Evolutionary conservation across 2,797 vertebrate species (phyloP).

Genomic region (Vultur gryphus): DNA sequence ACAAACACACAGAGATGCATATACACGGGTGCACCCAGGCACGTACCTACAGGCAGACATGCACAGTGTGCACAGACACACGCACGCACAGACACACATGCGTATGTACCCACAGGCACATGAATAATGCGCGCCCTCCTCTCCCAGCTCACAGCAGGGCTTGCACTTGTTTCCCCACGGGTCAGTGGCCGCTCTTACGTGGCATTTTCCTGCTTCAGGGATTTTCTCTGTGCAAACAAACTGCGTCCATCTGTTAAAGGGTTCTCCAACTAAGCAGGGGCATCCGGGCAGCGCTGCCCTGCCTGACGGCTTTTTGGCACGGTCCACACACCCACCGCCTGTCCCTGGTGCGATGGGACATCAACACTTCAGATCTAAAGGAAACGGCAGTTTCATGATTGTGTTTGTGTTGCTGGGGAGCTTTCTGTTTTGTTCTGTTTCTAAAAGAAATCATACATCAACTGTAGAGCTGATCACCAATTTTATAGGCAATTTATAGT

Average conservation of each 20-base stretch:
- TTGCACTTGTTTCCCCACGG: not conserved
- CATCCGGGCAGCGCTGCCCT: not conserved
- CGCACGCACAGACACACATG: accelerated
- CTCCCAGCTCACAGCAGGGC: not conserved
- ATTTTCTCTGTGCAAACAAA: not conserved
- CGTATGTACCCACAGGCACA: accelerated
- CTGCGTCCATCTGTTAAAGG: not conserved
- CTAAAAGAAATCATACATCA: not conserved
- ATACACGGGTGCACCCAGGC: accelerated
- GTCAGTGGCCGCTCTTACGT: not conserved
- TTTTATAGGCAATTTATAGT: not conserved
- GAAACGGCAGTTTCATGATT: not conserved
- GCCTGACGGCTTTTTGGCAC: not conserved
- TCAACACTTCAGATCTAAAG: not conserved
- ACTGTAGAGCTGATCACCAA: not conserved
- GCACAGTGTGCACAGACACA: not conserved
- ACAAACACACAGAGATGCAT: not conserved
- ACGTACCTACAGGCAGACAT: accelerated
- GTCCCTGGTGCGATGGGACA: not conserved
- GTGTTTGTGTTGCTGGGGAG: not conserved
- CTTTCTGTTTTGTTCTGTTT: not conserved
- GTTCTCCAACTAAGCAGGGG: not conserved
- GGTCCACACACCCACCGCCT: accelerated
- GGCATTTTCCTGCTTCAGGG: not conserved
- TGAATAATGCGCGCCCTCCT: accelerated